phyloP scores from a whole-genome alignment of 2,888 invertebrate genomes.

The Noctua janthina region DNA sequence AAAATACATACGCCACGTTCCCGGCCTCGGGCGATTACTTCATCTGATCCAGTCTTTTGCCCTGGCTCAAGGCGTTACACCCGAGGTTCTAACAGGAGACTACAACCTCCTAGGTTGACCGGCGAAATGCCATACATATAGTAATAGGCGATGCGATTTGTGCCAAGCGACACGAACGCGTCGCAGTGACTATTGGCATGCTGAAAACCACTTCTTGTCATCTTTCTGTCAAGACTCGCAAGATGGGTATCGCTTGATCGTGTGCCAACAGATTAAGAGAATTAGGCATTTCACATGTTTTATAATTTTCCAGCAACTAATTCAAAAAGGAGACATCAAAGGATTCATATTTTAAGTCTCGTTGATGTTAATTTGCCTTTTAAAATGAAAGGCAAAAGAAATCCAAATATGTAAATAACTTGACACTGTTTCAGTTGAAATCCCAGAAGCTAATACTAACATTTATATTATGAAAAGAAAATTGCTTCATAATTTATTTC shows the following conservation, averaged over 20 bases:
- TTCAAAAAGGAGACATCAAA: constrained; percentile 9
- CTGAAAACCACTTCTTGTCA: neutral
- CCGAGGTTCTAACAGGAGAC: neutral
- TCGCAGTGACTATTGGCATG: neutral
- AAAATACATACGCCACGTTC: neutral
- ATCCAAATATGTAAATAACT: constrained; percentile 4
- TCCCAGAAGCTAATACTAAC: neutral
- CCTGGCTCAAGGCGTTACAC: neutral
- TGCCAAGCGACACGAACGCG: neutral
- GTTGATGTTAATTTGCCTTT: constrained; percentile 11
- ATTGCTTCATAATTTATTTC: constrained; percentile 7
- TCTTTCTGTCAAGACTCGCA: neutral
- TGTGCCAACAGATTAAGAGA: neutral
- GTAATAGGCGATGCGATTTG: neutral
- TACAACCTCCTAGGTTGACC: too few species aligned
- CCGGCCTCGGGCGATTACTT: neutral
- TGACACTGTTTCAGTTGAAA: constrained; percentile 4
- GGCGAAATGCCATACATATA: too few species aligned
- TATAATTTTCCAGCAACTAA: constrained; percentile 18
- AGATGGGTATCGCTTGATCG: neutral
- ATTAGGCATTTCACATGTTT: neutral
- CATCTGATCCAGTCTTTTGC: neutral
- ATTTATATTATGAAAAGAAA: neutral
- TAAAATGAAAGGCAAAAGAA: constrained; percentile 4
- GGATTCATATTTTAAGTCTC: neutral